These are phyloP conservation scores for Rhagophthalmus giganteus DNA, from an alignment of 2,888 invertebrate genomes.

Conservation along the genomic window DNA sequence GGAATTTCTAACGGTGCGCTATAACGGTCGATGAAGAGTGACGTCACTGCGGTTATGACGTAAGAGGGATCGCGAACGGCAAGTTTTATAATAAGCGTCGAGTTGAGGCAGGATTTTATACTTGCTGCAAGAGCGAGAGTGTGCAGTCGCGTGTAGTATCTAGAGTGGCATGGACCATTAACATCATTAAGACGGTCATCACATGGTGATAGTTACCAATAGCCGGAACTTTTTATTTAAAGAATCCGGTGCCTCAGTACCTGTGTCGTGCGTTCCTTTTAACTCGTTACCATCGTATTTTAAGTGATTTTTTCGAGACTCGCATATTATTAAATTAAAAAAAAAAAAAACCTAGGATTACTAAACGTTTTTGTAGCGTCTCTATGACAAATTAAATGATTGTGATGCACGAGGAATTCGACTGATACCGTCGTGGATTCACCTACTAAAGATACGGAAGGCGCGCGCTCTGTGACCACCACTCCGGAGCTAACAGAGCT, in stretches of 20 bases:
- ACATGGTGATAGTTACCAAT: neutral
- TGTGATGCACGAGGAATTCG: constrained; percentile 40
- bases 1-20: constrained; percentile 40
- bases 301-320: too few species aligned
- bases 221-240: neutral
- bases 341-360: neutral
- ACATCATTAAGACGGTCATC: constrained; percentile 22
- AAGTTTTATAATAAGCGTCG: constrained; percentile 52
- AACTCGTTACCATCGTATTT: neutral
- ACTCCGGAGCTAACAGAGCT: constrained; percentile 44
- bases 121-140: constrained; percentile 46
- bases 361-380: too few species aligned
- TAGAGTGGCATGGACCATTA: constrained; percentile 38
- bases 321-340: too few species aligned
- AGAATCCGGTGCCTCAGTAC: neutral
- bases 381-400: too few species aligned
- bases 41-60: constrained; percentile 51
- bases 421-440: constrained; percentile 51
- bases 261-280: neutral
- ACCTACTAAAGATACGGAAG: constrained; percentile 45
- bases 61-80: constrained; percentile 47
- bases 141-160: constrained; percentile 44
- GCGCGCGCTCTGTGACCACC: constrained; percentile 48
- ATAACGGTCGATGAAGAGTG: constrained; percentile 47
- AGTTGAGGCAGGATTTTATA: constrained; percentile 52